Base-by-base conservation (phyloP, 2,888 invertebrate genomes). In the Lycia hirtaria region DNA sequence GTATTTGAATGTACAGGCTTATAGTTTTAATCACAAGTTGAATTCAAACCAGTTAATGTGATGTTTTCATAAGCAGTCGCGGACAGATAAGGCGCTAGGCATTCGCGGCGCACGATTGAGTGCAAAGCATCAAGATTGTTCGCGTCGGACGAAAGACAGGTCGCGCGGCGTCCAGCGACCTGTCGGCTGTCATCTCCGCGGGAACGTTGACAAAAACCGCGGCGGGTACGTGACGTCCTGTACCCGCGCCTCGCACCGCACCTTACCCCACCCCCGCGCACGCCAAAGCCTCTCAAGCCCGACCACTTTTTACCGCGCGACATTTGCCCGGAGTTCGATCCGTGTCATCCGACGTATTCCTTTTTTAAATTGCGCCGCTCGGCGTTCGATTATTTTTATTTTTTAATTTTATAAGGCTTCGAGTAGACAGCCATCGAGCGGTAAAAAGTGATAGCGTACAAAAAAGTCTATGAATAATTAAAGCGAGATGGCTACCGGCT, bases 261-360 rank as follows among this genome's bases (percentile, higher is more conserved):
- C 51, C 54, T 35, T 64, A 44, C 61, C 60, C 57, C 70, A 32
- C 60, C 47, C 47, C 63, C 56, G 60, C 63, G 26, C 62, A 56
- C 52, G 35, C 51, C 56, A 17, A 41, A 67, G 47, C 67, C 63
- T 54, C 72, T 67, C 69, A 60, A 67, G 82, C 80, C 80, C 83
- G 87, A 91, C 92, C 87, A 88, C 90, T 92, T 92, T 92, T 92
- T 91, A 91, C 85, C 81, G 86, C 88, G 91, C 92, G 92, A 91
- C 92, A 92, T 92, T 92, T 91, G 91, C 92, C 92, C 91, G 87
- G 92, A 91, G 92, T 92, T 92, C 92, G 91, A 90, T 89, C 91
- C 91, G 88, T 92, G 92, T 92, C 92, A 91, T 90, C 88, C 87
- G 89, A 88, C 91, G 86, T 90, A 89, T 89, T 90, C 88, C 89